Evolutionary conservation across 2,797 vertebrate genomes (phyloP).

Genomic region (Melopsittacus undulatus): DNA sequence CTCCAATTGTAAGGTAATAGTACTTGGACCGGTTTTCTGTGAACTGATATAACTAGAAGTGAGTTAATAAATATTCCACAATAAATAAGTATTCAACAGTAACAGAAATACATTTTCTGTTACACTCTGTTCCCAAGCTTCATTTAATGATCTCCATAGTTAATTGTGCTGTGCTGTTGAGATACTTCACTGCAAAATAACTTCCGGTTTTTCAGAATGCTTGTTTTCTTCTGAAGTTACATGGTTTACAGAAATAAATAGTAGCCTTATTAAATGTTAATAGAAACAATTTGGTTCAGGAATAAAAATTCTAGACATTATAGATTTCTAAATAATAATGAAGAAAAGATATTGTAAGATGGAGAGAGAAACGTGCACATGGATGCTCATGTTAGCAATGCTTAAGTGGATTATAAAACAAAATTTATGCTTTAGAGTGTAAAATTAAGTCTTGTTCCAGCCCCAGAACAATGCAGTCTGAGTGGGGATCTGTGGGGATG

Average conservation of each 20-base stretch:
- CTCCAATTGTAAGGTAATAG: neutral
- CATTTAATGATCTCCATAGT: neutral
- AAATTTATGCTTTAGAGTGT: neutral
- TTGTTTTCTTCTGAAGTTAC: neutral
- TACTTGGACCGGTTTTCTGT: conserved; percentile 1
- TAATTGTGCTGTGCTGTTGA: neutral
- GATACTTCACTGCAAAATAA: neutral
- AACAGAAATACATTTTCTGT: conserved; percentile 25
- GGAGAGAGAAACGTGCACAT: neutral
- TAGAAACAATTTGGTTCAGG: neutral
- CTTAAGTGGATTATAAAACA: neutral
- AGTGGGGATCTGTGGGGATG: neutral
- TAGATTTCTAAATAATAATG: neutral
- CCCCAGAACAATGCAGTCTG: neutral
- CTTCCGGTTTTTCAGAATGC: neutral
- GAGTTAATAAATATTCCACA: conserved; percentile 35
- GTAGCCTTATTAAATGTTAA: neutral
- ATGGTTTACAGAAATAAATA: neutral
- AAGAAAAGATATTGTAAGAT: neutral
- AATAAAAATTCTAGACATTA: neutral
- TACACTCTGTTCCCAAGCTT: conserved; percentile 27
- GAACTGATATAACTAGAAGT: conserved; percentile 5
- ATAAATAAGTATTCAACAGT: conserved; percentile 13
- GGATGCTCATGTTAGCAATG: neutral
- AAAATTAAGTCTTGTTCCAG: neutral